Evolutionary conservation across 2,113 vertebrate species (phyloP).

Genomic region (Pica pica): DNA sequence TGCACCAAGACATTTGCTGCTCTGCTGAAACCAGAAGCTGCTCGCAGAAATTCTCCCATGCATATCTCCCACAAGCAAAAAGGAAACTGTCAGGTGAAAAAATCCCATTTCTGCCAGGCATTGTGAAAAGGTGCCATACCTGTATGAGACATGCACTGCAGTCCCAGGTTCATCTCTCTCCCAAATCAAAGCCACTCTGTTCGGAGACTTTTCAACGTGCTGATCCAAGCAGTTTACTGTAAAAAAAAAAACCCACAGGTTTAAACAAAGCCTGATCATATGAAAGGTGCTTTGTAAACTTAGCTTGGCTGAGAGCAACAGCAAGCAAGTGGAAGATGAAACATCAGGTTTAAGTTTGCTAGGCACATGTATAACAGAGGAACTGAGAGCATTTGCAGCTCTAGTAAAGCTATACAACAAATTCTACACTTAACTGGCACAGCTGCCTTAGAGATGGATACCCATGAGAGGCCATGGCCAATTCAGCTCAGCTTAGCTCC

Average conservation of each 20-base stretch:
- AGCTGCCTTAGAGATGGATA: neutral
- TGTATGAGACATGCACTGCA: conserved; percentile 87
- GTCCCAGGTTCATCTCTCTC: conserved; percentile 90
- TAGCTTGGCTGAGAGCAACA: neutral
- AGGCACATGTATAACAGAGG: neutral
- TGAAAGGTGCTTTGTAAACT: neutral
- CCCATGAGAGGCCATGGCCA: neutral
- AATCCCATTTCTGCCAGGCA: neutral
- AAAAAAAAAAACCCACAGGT: conserved; percentile 31
- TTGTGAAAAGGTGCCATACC: conserved; percentile 59
- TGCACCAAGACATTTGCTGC: neutral
- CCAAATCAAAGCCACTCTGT: conserved; percentile 91
- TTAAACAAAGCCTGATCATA: neutral
- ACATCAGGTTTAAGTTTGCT: neutral
- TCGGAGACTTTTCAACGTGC: conserved; percentile 79
- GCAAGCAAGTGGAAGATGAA: neutral
- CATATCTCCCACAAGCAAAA: neutral
- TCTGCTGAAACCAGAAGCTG: neutral
- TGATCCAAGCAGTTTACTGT: conserved; percentile 94
- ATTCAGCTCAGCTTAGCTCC: neutral
- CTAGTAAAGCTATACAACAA: neutral
- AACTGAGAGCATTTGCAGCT: neutral
- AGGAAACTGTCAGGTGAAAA: neutral
- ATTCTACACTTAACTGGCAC: neutral
- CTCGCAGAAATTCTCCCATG: neutral